Evolutionary conservation across 1,140 invertebrate genomes (phyloP), one percentile per base, ranked within the genome.

Genomic region (Euura lappo): DNA sequence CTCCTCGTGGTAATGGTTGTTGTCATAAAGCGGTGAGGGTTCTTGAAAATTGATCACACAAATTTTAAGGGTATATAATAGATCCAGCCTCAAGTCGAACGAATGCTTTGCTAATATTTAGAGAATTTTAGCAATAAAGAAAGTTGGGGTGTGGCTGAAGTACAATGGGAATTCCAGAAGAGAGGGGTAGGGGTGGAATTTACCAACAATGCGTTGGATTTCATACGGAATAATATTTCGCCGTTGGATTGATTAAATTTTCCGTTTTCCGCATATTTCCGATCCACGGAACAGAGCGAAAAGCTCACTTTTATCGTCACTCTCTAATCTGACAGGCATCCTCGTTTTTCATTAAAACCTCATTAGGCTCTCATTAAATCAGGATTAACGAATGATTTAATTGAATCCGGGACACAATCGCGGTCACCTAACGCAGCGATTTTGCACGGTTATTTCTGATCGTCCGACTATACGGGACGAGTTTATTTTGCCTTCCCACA

Each of bases 1-100:
- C 93, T 97, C 96, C 90, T 97, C 96, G 91, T 97, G 96, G 88
- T 97, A 97, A 85, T 97, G 94, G 86, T 96, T 97, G 92, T 97
- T 96, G 90, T 97, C 95, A 87, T 97, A 97, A 79, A 97, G 86
- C 74, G 94, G 94, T 51, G 95, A 96, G 74, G 95, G 94, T 86
- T 97, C 95, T 97, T 90, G 42, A 1, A 91, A 92, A 81, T 71
- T 77, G 69, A 72, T 71, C 28, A 28, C 1, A 28, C 28, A 28
- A 28, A 28, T 28, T 28, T 28, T 28, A 28, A 28, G 28, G 28
- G 28, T 28, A 28, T 28, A 6, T 60, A 60, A 60, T 10, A 5
- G 3, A n/a, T 5, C 10, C 8, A 6, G 3, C 51, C 51, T 60
- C 13, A n/a, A 4, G 51, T 60, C 8, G 13, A 60, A 60, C 13